These are phyloP conservation scores for Drosophila trapezifrons DNA, from an alignment of 1,140 invertebrate species.

Conservation along the genomic window DNA sequence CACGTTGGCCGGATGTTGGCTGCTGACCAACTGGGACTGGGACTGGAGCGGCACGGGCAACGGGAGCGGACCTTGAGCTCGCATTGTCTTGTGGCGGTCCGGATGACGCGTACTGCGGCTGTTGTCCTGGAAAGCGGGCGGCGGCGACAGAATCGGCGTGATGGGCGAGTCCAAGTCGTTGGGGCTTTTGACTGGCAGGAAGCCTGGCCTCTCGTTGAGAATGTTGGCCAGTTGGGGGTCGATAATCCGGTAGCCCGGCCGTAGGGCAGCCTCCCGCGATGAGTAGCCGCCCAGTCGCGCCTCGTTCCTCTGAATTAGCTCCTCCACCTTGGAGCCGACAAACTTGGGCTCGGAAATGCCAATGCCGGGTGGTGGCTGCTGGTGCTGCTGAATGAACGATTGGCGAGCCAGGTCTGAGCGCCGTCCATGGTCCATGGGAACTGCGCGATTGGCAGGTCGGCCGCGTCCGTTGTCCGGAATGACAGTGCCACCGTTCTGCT, in stretches of 20 bases:
- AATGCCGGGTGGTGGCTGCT: slow-evolving; percentile 21
- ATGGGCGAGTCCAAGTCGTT: slow-evolving; percentile 80
- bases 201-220: slow-evolving; percentile 81
- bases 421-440: slow-evolving; percentile 52
- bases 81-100: slow-evolving; percentile 57
- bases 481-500: slow-evolving; percentile 43
- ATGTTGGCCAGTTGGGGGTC: slow-evolving; percentile 79
- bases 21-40: slow-evolving; percentile 7
- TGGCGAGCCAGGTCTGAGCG: slow-evolving; percentile 58
- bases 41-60: slow-evolving; percentile 28
- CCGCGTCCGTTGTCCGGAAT: slow-evolving; percentile 18
- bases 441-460: slow-evolving; percentile 34
- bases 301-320: slow-evolving; percentile 78
- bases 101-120: slow-evolving; percentile 46
- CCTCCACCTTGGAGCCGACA: slow-evolving; percentile 77
- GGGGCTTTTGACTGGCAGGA: slow-evolving; percentile 74
- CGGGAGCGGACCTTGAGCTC: slow-evolving; percentile 37
- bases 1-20: slow-evolving; percentile 19
- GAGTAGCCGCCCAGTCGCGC: slow-evolving; percentile 52
- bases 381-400: slow-evolving; percentile 55
- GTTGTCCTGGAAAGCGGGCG: slow-evolving; percentile 85
- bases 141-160: slow-evolving; percentile 85
- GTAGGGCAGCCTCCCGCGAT: slow-evolving; percentile 49
- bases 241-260: slow-evolving; percentile 76
- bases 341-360: slow-evolving; percentile 61